Evolutionary conservation across 2,888 invertebrate species (phyloP).

Genomic region (Endotricha flammealis): DNA sequence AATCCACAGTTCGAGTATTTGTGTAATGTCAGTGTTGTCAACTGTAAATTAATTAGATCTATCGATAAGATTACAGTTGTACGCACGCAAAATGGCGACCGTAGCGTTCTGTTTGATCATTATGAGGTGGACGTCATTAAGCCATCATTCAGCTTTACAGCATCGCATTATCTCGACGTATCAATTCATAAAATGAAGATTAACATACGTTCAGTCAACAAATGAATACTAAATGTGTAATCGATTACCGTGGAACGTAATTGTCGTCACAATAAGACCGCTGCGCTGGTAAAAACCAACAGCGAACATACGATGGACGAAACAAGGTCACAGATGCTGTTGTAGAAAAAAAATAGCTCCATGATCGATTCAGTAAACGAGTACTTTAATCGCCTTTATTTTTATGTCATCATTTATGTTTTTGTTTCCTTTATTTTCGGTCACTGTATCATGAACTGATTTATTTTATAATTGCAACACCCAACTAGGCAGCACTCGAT

Average conservation of each 20-base stretch:
- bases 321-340: conserved; percentile 43
- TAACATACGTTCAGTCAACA: conserved; percentile 19
- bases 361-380: conserved; percentile 37
- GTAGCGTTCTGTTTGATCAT: conserved; percentile 14
- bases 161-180: background rate
- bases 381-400: conserved; percentile 33
- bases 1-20: background rate
- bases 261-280: background rate
- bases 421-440: conserved; percentile 41
- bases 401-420: conserved; percentile 41
- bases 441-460: conserved; percentile 50
- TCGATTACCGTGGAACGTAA: background rate
- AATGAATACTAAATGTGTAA: background rate
- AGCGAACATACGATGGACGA: conserved; percentile 3
- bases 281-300: background rate
- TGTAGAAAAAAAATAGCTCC: conserved; percentile 77
- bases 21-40: background rate
- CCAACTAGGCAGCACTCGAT: conserved; percentile 36
- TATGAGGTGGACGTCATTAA: background rate
- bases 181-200: conserved; percentile 7
- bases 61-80: conserved; percentile 48
- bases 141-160: conserved; percentile 7
- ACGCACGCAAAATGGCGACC: conserved; percentile 26
- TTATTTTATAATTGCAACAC: conserved; percentile 27
- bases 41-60: conserved; percentile 40